These are phyloP conservation scores for Corythornis vintsioides DNA, from an alignment of 2,113 vertebrate genomes.

Conservation along the genomic window DNA sequence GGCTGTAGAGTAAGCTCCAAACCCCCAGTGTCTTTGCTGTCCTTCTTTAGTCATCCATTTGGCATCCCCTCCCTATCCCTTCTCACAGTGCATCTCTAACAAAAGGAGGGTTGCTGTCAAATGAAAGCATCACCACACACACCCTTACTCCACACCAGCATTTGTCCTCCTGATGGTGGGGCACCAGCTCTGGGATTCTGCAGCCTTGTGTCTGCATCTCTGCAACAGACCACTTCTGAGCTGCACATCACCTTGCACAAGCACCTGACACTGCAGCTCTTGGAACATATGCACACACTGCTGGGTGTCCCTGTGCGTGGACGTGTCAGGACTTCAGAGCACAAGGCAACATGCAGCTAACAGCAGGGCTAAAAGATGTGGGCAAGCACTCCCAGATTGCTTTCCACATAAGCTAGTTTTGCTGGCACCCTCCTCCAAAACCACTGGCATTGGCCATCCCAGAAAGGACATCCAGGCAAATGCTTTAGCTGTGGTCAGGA, in stretches of 20 bases:
- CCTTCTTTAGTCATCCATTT: background rate
- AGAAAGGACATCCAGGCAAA: background rate
- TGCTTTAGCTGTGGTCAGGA: background rate
- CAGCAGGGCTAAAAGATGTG: rapidly evolving
- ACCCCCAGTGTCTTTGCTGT: background rate
- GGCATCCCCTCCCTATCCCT: background rate
- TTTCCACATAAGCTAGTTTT: background rate
- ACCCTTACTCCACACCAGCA: rapidly evolving
- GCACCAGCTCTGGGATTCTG: background rate
- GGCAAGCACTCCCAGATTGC: rapidly evolving
- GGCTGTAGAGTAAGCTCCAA: background rate
- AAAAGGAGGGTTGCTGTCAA: background rate
- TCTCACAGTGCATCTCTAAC: background rate
- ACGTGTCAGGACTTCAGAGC: background rate
- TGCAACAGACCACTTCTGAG: background rate
- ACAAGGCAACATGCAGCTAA: rapidly evolving
- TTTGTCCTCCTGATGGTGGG: rapidly evolving
- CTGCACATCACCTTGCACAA: background rate
- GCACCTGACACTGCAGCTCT: background rate
- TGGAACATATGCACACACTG: rapidly evolving
- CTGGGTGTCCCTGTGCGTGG: background rate
- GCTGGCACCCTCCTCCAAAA: background rate
- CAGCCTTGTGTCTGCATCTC: background rate
- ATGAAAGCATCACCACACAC: rapidly evolving
- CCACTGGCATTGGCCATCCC: rapidly evolving